Evolutionary conservation across 2,888 invertebrate species (phyloP).

Genomic region (Magallana nippona): DNA sequence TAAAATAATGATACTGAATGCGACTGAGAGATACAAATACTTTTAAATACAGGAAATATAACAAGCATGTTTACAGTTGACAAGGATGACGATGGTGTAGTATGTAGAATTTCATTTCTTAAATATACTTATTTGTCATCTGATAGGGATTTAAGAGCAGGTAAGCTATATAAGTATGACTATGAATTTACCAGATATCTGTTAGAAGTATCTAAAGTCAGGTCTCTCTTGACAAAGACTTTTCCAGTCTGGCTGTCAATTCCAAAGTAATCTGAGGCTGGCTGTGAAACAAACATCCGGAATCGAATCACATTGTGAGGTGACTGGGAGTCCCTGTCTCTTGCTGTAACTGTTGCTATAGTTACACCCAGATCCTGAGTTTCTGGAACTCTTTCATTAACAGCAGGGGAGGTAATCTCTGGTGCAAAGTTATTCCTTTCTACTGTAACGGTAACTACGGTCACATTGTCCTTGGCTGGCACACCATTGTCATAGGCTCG

Average conservation of each 20-base stretch:
- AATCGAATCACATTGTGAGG: constrained; percentile 64
- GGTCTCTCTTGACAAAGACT: constrained; percentile 58
- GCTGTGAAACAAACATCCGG: constrained; percentile 48
- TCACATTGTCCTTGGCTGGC: constrained; percentile 62
- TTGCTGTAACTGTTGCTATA: constrained; percentile 59
- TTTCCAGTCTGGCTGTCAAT: constrained; percentile 58
- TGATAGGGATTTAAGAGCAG: too few relatives aligned
- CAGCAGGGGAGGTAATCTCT: constrained; percentile 52
- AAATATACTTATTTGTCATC: too few relatives aligned
- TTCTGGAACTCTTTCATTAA: constrained; percentile 58
- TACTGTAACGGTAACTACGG: constrained; percentile 61
- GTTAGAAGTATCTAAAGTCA: constrained; percentile 54
- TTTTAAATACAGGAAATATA: too few relatives aligned
- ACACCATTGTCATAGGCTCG: constrained; percentile 68
- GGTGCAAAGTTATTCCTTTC: constrained; percentile 63
- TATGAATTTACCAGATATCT: constrained; percentile 47
- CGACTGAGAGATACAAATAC: too few relatives aligned
- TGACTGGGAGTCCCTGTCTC: constrained; percentile 65
- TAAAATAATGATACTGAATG: too few relatives aligned
- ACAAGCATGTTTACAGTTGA: too few relatives aligned
- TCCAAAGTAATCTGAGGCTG: constrained; percentile 61
- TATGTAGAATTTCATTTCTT: too few relatives aligned
- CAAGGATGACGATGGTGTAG: too few relatives aligned
- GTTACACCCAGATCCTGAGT: constrained; percentile 55
- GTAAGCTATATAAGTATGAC: too few relatives aligned